A percentile compares a stretch with the other conserved stretches of the same genome.
Conservation (phyloP, 35 echinoderm and acorn worm genomes). For the Diadema setosum region DNA sequence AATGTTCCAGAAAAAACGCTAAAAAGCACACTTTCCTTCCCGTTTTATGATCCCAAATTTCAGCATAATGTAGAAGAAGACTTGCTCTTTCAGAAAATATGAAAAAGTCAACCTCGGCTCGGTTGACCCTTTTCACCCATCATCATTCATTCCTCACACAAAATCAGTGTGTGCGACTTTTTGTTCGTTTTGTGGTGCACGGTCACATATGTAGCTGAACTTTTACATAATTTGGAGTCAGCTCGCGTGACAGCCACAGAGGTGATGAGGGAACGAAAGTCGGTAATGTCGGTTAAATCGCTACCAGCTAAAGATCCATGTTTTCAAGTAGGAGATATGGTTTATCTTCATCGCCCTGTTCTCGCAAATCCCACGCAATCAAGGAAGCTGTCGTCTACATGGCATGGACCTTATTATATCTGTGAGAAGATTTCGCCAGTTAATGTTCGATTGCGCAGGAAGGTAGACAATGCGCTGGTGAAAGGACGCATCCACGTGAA, state of each 20-base stretch:
- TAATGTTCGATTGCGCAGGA: background rate
- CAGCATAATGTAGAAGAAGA: too few relatives aligned
- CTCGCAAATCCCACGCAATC: background rate
- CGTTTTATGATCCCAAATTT: too few relatives aligned
- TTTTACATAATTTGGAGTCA: background rate
- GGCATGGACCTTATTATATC: conserved; percentile 40
- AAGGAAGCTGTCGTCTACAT: conserved; percentile 11
- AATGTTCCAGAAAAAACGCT: too few relatives aligned
- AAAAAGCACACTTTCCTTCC: too few relatives aligned
- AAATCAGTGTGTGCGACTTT: too few relatives aligned
- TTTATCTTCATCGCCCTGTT: conserved; percentile 29
- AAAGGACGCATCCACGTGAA: background rate
- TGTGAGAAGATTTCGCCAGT: background rate
- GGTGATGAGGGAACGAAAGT: background rate
- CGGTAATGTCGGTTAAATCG: background rate
- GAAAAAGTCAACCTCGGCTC: too few relatives aligned
- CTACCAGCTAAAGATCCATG: background rate
- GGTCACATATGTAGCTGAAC: background rate
- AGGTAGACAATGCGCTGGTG: background rate
- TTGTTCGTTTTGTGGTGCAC: too few relatives aligned
- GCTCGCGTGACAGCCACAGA: background rate
- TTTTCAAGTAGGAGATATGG: conserved; percentile 43
- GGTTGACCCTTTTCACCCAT: too few relatives aligned
- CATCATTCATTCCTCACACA: too few relatives aligned
- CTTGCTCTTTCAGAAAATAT: too few relatives aligned